phyloP scores from a whole-genome alignment of 2,797 vertebrate species.

The Chelonia mydas region DNA sequence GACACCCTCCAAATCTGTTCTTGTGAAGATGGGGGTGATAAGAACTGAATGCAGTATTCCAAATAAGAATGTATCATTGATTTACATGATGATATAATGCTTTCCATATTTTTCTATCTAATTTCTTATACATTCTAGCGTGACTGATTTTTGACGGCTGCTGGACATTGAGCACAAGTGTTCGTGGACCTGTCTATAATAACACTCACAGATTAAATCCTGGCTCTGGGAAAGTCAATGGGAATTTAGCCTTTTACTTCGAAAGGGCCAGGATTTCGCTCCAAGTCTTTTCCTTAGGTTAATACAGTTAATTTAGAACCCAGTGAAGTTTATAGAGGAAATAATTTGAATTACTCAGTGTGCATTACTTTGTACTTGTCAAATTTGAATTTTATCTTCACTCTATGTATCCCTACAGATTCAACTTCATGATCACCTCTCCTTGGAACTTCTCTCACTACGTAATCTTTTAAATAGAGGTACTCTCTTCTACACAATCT shows the following conservation, averaged over 20 bases:
- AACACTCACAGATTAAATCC: neutral
- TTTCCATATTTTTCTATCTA: constrained; percentile 8
- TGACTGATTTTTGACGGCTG: neutral
- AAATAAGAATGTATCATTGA: neutral
- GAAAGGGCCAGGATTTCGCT: neutral
- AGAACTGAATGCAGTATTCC: neutral
- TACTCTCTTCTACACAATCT: neutral
- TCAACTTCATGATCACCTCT: neutral
- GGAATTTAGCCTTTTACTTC: neutral
- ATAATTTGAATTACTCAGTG: accelerated
- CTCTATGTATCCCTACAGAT: neutral
- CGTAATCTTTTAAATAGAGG: neutral
- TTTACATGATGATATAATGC: neutral
- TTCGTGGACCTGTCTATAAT: too few species aligned
- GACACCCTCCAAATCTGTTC: neutral
- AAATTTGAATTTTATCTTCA: neutral
- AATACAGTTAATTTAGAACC: neutral
- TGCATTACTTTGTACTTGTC: neutral
- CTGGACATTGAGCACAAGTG: too few species aligned
- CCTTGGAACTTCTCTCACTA: neutral
- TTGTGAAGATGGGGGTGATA: neutral
- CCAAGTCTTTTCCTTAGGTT: neutral
- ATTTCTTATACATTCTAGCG: neutral
- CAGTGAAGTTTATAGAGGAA: neutral
- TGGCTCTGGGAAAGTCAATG: neutral